Conservation (phyloP, 2,797 vertebrate species). For the Remorina albescens region DNA sequence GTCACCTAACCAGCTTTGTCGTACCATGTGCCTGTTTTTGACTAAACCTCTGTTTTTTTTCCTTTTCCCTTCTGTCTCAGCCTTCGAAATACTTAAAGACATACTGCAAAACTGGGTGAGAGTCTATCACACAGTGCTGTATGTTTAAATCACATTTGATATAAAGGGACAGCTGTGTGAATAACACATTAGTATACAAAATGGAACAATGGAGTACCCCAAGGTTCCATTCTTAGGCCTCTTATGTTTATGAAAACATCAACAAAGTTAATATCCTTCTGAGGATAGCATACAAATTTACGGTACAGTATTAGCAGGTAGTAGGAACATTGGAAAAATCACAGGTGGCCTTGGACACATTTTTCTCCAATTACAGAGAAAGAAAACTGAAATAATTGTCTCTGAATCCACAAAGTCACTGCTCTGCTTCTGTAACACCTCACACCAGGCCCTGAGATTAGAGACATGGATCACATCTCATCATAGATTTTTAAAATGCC, state of each 20-base stretch:
- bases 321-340: background rate
- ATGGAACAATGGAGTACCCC: constrained; percentile 12
- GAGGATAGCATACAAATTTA: background rate
- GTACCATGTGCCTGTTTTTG: constrained; percentile 47
- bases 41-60: background rate
- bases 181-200: background rate
- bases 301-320: background rate
- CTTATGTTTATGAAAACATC: background rate
- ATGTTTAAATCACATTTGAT: constrained; percentile 8
- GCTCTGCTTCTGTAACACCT: background rate
- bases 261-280: background rate
- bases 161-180: background rate
- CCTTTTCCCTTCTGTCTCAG: background rate
- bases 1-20: constrained; percentile 56
- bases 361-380: background rate
- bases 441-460: background rate
- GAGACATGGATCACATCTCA: background rate
- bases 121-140: background rate
- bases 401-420: background rate
- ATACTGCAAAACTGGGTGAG: background rate
- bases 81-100: background rate
- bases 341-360: background rate
- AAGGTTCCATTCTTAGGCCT: background rate
- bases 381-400: constrained; percentile 1
- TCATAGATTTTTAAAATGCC: background rate